Conservation (phyloP, 2,113 vertebrate species). For the Charina bottae region DNA sequence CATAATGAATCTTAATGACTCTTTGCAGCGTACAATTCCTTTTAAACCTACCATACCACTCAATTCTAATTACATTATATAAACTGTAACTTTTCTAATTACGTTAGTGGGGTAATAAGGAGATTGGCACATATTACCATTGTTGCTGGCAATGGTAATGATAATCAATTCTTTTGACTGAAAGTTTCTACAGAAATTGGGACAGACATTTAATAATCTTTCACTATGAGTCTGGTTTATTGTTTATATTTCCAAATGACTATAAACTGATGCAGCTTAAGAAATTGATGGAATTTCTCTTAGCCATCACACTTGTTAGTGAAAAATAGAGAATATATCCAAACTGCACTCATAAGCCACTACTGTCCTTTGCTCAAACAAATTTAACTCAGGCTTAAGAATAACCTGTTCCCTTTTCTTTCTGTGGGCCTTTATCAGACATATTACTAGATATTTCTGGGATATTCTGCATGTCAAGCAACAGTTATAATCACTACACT, state of each 20-base stretch:
- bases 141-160: neutral
- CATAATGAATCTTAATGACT: neutral
- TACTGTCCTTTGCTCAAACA: neutral
- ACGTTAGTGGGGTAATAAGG: neutral
- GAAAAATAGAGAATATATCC: neutral
- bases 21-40: neutral
- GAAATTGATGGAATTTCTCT: neutral
- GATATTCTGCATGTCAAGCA: neutral
- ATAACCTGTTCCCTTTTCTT: neutral
- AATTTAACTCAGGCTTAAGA: neutral
- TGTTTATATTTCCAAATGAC: neutral
- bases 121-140: neutral
- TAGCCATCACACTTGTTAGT: neutral
- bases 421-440: neutral
- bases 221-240: neutral
- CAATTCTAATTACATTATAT: neutral
- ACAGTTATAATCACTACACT: neutral
- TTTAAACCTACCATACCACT: neutral
- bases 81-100: neutral
- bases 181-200: neutral
- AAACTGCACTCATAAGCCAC: neutral
- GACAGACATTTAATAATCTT: neutral
- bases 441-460: neutral
- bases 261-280: neutral
- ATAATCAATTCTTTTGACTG: neutral